These are phyloP conservation scores for Pandemis heparana DNA, from an alignment of 2,888 invertebrate genomes.

Conservation along the genomic window DNA sequence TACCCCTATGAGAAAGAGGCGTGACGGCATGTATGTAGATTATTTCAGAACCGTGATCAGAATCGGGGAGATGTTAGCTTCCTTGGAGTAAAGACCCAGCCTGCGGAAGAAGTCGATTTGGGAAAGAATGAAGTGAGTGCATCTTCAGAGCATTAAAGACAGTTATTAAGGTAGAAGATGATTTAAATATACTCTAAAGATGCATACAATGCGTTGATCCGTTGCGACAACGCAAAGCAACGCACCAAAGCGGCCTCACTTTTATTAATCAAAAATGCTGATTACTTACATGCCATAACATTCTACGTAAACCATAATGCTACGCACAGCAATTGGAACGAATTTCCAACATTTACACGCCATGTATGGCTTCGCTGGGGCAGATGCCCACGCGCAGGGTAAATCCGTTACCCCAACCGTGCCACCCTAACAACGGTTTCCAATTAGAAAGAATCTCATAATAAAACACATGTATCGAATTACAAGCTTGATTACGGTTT, in stretches of 20 bases:
- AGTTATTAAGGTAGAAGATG: no score
- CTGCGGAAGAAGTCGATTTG: no score
- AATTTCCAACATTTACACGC: conserved; percentile 16
- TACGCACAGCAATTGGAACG: conserved; percentile 11
- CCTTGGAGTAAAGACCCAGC: background rate
- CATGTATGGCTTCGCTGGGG: conserved; percentile 15
- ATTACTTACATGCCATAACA: background rate
- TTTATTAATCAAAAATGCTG: background rate
- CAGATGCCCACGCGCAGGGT: conserved; percentile 19
- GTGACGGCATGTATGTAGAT: no score
- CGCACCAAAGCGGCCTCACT: background rate
- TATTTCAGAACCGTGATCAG: no score
- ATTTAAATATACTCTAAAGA: no score
- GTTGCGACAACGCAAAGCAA: no score
- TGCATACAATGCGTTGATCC: no score
- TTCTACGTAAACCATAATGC: background rate
- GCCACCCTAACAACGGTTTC: conserved; percentile 19
- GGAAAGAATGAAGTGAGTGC: no score
- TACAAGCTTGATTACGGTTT: conserved; percentile 6
- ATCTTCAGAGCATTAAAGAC: no score
- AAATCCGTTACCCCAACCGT: conserved; percentile 21
- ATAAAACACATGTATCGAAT: conserved; percentile 7
- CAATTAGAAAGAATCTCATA: conserved; percentile 17
- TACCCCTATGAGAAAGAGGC: no score
- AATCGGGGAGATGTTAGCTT: no score